Evolutionary conservation across 2,797 vertebrate genomes (phyloP), one percentile per base, ranked within the genome.

Genomic region (Sebastes trivittatus): DNA sequence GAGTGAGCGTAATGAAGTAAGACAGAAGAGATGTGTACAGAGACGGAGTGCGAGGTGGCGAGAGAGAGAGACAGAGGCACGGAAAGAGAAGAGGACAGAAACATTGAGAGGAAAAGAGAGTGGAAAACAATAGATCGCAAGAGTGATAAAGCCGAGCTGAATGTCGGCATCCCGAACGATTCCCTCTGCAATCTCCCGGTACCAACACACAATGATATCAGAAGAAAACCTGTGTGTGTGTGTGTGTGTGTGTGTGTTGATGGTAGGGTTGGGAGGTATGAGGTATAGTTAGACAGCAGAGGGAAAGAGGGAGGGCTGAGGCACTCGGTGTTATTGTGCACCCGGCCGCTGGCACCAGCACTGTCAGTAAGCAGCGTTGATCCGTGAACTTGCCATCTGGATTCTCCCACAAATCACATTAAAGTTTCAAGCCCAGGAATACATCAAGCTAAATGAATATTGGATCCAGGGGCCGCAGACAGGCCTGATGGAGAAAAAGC

Each of bases 361-460:
- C 94, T 93, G 95, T 95, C 94, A 94, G 94, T 78, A 91, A 95
- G 92, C 93, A 82, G 94, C 95, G 94, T 90, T 94, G 94, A 96
- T 95, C 95, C 95, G 93, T 96, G 95, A 95, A 95, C 95, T 93
- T 91, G 87, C 95, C 95, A 96, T 96, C 95, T 96, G 95, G 95
- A 95, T 95, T 95, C 94, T 91, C 95, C 94, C 94, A 95, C 95
- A 96, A 95, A 96, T 95, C 95, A 96, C 94, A 96, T 96, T 96
- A 95, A 95, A 95, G 95, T 96, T 95, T 95, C 94, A 95, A 89
- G 91, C 93, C 92, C 91, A 94, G 94, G 93, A 95, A 96, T 96
- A 95, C 95, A 95, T 96, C 95, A 96, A 92, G 92, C 95, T 96
- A 96, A 96, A 96, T 95, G 95, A 96, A 95, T 95, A 95, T 93